Percentiles rank a stretch among this genome's conserved stretches.
Evolutionary conservation across 1,140 invertebrate genomes (phyloP).

Genomic region (Drosophila leontia): DNA sequence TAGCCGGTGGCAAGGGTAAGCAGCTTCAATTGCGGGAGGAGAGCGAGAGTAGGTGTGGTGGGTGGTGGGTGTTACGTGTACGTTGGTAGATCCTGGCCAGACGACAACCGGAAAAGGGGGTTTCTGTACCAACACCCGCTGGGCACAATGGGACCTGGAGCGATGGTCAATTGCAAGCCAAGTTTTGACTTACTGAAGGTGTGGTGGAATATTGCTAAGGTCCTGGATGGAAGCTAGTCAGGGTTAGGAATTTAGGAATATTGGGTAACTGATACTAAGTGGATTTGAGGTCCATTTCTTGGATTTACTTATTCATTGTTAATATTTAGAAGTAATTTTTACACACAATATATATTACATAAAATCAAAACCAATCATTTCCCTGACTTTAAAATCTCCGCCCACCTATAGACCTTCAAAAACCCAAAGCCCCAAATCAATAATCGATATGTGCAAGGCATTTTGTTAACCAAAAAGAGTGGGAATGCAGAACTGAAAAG

Average conservation of each 20-base stretch:
- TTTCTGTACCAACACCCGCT: slow-evolving; percentile 11
- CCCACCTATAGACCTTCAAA: slow-evolving; percentile 47
- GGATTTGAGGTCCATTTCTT: too few species aligned
- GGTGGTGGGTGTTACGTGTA: neutral
- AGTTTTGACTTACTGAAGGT: slow-evolving; percentile 48
- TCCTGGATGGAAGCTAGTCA: neutral
- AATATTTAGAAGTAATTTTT: too few species aligned
- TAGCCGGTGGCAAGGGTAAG: slow-evolving; percentile 47
- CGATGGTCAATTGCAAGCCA: slow-evolving; percentile 81
- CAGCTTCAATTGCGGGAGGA: slow-evolving; percentile 41
- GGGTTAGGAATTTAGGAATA: neutral
- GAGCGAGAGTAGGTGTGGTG: too few species aligned
- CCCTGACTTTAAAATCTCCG: too few species aligned
- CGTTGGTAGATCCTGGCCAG: slow-evolving; percentile 45
- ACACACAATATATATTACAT: too few species aligned
- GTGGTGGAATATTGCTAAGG: neutral
- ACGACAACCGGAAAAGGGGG: slow-evolving; percentile 68
- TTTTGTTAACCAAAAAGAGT: slow-evolving; percentile 5
- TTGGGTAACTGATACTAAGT: too few species aligned
- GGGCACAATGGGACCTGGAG: slow-evolving; percentile 29
- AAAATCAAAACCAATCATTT: too few species aligned
- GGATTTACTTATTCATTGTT: too few species aligned
- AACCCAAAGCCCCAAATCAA: slow-evolving; percentile 55
- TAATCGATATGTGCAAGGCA: slow-evolving; percentile 63
- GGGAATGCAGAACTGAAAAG: slow-evolving; percentile 1